A percentile compares a stretch with the other conserved stretches of the same genome.
Evolutionary conservation across 2,888 invertebrate genomes (phyloP).

Genomic region (Drosophila longiperda): DNA sequence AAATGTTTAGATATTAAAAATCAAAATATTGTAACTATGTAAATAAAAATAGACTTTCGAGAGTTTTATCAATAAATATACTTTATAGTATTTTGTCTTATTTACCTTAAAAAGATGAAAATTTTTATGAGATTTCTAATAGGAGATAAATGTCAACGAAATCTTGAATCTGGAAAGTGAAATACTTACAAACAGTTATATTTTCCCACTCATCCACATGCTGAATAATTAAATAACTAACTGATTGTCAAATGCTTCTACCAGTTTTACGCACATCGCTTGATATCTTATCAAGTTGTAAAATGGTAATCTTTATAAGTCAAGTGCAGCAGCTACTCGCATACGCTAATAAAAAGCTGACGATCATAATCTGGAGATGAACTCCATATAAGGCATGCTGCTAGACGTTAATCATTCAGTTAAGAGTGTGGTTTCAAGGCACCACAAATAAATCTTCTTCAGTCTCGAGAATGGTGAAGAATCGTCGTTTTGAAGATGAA

Average conservation of each 20-base stretch:
- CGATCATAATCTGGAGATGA: slow-evolving; percentile 8
- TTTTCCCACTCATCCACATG: neutral
- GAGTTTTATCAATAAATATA: neutral
- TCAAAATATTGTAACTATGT: neutral
- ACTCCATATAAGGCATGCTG: slow-evolving; percentile 29
- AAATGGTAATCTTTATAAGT: slow-evolving; percentile 6
- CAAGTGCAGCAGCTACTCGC: neutral
- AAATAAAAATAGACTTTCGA: neutral
- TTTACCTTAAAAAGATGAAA: neutral
- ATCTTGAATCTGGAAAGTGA: neutral
- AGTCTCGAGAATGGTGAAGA: slow-evolving; percentile 69
- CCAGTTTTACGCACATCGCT: slow-evolving; percentile 5
- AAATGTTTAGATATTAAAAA: neutral
- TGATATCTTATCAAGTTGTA: slow-evolving; percentile 40
- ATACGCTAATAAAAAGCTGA: neutral
- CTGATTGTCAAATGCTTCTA: neutral
- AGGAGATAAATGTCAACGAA: neutral
- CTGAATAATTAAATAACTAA: slow-evolving; percentile 7
- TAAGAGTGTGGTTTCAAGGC: slow-evolving; percentile 3
- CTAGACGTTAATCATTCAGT: slow-evolving; percentile 26
- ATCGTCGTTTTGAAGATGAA: slow-evolving; percentile 82
- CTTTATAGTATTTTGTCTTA: neutral
- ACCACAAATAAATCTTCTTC: neutral
- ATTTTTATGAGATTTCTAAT: neutral
- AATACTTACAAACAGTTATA: neutral